Evolutionary conservation across 2,113 vertebrate species (phyloP).

Genomic region (Atrichornis clamosus): DNA sequence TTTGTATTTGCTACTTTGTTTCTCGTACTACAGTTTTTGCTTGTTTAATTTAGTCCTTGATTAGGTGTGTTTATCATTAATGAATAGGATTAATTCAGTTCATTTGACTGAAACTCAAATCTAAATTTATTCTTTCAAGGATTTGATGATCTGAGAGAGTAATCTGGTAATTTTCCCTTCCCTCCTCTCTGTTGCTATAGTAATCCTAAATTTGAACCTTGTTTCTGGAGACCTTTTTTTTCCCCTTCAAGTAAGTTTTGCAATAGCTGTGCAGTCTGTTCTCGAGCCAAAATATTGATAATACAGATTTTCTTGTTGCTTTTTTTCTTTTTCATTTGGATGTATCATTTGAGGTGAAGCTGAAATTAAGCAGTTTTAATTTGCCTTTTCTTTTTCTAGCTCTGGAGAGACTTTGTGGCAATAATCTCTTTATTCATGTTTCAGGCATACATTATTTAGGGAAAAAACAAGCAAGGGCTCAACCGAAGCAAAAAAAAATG

Average conservation of each 20-base stretch:
- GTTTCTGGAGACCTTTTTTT: background rate
- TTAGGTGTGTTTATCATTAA: background rate
- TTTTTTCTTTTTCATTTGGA: background rate
- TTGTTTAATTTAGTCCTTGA: background rate
- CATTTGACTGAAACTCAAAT: background rate
- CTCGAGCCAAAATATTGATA: background rate
- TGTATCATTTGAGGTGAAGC: background rate
- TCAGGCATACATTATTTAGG: background rate
- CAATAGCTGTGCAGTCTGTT: background rate
- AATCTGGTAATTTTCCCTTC: background rate
- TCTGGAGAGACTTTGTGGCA: background rate
- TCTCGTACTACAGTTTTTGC: background rate
- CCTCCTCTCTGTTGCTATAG: slow-evolving; percentile 32
- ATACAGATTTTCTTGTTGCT: background rate
- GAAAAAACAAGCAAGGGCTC: background rate
- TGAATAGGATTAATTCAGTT: background rate
- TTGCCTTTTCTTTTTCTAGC: background rate
- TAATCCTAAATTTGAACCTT: slow-evolving; percentile 45
- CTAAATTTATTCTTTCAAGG: background rate
- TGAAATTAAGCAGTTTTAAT: background rate
- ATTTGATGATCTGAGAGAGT: background rate
- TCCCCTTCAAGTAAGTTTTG: background rate
- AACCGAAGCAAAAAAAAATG: background rate
- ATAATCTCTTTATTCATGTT: background rate
- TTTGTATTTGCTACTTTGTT: background rate